Conservation (phyloP, 2,888 invertebrate genomes). For the Drosophila prolongata region DNA sequence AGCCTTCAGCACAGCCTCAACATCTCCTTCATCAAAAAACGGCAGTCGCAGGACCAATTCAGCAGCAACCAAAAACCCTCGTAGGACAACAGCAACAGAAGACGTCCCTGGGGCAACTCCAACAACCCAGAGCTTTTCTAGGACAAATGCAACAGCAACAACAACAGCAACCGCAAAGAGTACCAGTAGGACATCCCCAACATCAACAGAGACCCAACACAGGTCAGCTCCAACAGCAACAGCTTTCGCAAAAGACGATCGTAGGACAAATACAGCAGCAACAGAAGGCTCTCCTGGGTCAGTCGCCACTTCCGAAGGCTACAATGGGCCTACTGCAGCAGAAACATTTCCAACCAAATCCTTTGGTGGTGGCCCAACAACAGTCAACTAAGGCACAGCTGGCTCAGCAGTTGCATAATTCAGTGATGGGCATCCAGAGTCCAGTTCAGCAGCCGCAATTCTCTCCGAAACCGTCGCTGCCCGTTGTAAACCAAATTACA, state of each 20-base stretch:
- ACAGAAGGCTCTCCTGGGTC: conserved; percentile 2
- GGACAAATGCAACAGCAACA: neutral
- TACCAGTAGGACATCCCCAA: neutral
- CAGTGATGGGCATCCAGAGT: conserved; percentile 3
- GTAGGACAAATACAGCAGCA: conserved; percentile 19
- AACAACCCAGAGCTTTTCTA: neutral
- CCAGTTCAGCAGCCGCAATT: conserved; percentile 10
- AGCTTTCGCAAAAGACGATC: neutral
- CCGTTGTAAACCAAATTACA: conserved; percentile 22
- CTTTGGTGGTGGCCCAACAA: neutral
- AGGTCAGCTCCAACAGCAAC: conserved; percentile 5
- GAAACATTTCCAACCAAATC: neutral
- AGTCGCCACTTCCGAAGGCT: conserved; percentile 11
- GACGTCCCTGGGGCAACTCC: neutral
- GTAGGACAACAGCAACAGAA: conserved; percentile 3
- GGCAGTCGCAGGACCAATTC: neutral
- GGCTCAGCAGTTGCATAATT: neutral
- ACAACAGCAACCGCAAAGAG: conserved; percentile 9
- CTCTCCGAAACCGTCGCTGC: conserved; percentile 15
- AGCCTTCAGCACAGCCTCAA: neutral
- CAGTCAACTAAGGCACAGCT: conserved; percentile 1
- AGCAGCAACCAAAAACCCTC: conserved; percentile 12
- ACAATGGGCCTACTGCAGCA: conserved; percentile 6
- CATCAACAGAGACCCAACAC: conserved; percentile 11
- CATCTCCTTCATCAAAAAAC: conserved; percentile 8